phyloP scores from a whole-genome alignment of 2,797 vertebrate species.

The Carduelis carduelis region DNA sequence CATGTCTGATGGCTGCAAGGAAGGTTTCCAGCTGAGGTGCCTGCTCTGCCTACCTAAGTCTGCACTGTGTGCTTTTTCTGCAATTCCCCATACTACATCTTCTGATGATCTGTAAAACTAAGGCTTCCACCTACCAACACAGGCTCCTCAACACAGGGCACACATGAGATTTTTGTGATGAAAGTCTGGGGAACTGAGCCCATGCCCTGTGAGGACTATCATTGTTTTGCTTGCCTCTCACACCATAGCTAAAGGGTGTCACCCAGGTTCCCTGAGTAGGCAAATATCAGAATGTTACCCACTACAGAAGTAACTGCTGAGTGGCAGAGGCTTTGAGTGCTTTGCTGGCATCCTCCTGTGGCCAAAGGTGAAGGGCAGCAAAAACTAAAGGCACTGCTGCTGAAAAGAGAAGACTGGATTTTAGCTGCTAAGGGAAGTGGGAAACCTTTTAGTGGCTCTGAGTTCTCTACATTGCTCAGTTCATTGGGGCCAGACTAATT shows the following conservation, averaged over 20 bases:
- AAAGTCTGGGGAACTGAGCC: neutral
- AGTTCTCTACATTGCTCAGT: neutral
- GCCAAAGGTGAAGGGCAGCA: neutral
- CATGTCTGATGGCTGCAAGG: neutral
- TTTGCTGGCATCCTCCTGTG: neutral
- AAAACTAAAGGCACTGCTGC: neutral
- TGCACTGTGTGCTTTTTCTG: neutral
- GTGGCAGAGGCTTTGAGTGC: neutral
- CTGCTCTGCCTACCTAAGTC: neutral
- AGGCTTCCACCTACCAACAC: too few species aligned
- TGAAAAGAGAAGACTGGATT: neutral
- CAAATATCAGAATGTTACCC: neutral
- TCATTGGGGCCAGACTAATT: neutral
- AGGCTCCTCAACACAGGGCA: neutral
- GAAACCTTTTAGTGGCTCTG: neutral
- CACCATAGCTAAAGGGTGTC: neutral
- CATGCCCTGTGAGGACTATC: neutral
- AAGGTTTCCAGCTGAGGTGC: neutral
- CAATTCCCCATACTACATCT: neutral
- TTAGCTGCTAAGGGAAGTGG: neutral
- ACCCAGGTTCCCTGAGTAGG: neutral
- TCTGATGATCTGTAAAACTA: neutral
- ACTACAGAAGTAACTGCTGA: neutral
- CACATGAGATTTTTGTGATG: rapidly evolving
- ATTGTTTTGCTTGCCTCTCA: neutral